A percentile compares a stretch with the other conserved stretches of the same genome.
These are phyloP conservation scores for Clamator glandarius DNA, from an alignment of 2,797 vertebrate species.

Conservation along the genomic window DNA sequence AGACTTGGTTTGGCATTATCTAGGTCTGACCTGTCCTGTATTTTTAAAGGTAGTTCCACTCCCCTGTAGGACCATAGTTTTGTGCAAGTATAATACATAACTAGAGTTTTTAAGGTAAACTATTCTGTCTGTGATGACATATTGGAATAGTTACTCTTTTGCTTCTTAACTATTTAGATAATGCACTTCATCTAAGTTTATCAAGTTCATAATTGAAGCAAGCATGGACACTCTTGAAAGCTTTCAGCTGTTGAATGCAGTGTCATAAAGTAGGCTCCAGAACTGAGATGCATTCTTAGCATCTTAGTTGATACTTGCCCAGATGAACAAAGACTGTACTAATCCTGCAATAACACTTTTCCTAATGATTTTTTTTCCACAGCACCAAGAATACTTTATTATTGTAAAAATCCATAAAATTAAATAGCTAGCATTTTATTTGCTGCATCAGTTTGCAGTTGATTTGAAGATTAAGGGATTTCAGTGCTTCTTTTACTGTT, in stretches of 20 bases:
- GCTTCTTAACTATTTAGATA: background rate
- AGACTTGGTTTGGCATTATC: background rate
- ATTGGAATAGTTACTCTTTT: background rate
- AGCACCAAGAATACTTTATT: background rate
- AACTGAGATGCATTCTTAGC: background rate
- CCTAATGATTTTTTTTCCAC: background rate
- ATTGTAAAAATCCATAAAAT: too few species aligned
- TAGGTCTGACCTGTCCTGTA: background rate
- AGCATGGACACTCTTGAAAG: background rate
- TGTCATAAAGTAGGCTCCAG: background rate
- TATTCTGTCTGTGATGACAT: background rate
- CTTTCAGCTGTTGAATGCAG: background rate
- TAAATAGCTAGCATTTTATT: background rate
- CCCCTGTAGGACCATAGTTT: background rate
- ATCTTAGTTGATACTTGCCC: background rate
- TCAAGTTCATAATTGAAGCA: background rate
- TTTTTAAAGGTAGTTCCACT: background rate
- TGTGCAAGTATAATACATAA: background rate
- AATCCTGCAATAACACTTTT: background rate
- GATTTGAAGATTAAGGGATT: background rate
- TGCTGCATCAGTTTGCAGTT: background rate
- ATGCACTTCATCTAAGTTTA: background rate
- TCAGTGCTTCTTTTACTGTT: background rate
- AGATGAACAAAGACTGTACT: accelerated
- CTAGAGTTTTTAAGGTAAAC: background rate